Evolutionary conservation across 92 coral and sea anemone species (phyloP).

Genomic region (Nematostella vectensis): DNA sequence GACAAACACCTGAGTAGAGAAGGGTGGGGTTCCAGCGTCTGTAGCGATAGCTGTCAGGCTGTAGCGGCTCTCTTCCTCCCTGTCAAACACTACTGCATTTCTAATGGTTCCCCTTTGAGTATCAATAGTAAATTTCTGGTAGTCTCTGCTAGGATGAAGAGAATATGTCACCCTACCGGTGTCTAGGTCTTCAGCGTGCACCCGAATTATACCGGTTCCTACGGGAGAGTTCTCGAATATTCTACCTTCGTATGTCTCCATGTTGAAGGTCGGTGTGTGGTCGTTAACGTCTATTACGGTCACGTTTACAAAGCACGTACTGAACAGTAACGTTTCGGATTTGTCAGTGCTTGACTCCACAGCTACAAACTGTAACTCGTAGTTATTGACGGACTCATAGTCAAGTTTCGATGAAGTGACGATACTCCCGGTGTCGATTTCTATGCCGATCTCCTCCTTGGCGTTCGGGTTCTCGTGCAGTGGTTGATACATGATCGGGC

Average conservation of each 20-base stretch:
- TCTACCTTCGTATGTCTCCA: slow-evolving; percentile 37
- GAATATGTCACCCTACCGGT: slow-evolving; percentile 30
- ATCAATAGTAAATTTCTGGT: slow-evolving; percentile 30
- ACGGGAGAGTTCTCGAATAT: slow-evolving; percentile 58
- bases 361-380: slow-evolving; percentile 60
- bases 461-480: slow-evolving; percentile 22
- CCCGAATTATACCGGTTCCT: slow-evolving; percentile 43
- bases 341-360: slow-evolving; percentile 25
- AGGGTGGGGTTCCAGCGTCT: slow-evolving; percentile 39
- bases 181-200: slow-evolving; percentile 66
- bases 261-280: slow-evolving; percentile 60
- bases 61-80: slow-evolving; percentile 31
- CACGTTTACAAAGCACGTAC: slow-evolving; percentile 56
- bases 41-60: slow-evolving; percentile 40
- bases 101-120: slow-evolving; percentile 45
- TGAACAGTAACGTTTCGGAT: slow-evolving; percentile 27
- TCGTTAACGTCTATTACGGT: slow-evolving; percentile 67
- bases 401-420: slow-evolving; percentile 30
- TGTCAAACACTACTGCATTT: slow-evolving; percentile 43
- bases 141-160: slow-evolving; percentile 11
- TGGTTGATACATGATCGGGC: slow-evolving; percentile 12
- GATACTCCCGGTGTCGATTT: slow-evolving; percentile 36
- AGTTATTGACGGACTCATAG: slow-evolving; percentile 18
- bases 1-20: slow-evolving; percentile 17
- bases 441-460: slow-evolving; percentile 22